Conservation (phyloP, 1,140 invertebrate species). For the Laupala kohalensis region DNA sequence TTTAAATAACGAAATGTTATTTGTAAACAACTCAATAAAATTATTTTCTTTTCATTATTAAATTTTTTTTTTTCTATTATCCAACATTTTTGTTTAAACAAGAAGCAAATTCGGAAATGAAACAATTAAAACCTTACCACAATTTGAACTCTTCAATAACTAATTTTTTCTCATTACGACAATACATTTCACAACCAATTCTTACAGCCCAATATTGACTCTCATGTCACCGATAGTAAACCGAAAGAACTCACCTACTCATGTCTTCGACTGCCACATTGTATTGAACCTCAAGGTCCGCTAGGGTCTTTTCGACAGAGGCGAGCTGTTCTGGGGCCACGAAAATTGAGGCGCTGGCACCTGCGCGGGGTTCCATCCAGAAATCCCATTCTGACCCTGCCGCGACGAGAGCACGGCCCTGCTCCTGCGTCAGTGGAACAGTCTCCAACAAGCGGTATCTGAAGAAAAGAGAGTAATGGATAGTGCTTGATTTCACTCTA, state of each 20-base stretch:
- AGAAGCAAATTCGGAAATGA: too few species aligned
- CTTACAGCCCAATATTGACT: too few species aligned
- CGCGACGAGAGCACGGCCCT: background rate
- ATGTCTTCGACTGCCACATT: background rate
- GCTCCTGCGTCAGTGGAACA: background rate
- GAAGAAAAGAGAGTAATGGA: background rate
- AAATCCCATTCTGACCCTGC: background rate
- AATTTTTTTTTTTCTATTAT: too few species aligned
- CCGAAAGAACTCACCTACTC: background rate
- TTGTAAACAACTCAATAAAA: too few species aligned
- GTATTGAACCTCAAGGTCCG: background rate
- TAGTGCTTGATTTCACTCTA: background rate
- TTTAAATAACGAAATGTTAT: too few species aligned
- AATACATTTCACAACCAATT: too few species aligned
- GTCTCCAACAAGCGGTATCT: background rate
- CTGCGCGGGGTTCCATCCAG: background rate
- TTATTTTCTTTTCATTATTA: too few species aligned
- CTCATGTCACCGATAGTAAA: too few species aligned
- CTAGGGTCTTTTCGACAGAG: background rate
- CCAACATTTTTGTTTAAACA: too few species aligned
- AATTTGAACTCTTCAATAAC: too few species aligned
- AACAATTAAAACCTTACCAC: too few species aligned
- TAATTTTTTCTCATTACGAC: too few species aligned
- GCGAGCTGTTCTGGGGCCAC: background rate
- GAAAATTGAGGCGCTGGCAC: background rate